Base-by-base conservation (phyloP, 1,140 invertebrate species). In the Procambarus clarkii region DNA sequence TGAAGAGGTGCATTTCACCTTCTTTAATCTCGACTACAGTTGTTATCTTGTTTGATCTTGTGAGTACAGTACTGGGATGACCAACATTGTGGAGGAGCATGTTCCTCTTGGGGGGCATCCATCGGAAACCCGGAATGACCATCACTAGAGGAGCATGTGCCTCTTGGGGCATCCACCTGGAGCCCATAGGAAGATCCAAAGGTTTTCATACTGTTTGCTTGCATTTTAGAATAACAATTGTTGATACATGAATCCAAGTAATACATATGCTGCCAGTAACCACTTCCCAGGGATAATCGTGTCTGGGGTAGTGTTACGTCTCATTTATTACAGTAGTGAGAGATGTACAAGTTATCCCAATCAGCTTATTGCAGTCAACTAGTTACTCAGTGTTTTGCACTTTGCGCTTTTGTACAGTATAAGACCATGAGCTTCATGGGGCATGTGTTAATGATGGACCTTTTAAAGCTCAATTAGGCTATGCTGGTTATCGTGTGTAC, bases 351-450 rank as follows among this genome's bases (percentile, higher is more conserved):
- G 24, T 77, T 77, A 77, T 86, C 71, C 74, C 46, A 77, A 58
- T 86, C 58, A 85, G 58, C 82, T 71, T 64, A 45, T 85, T 85
- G 60, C 64, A 85, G 64, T 85, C 34, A 74, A 45, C 74, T 71
- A 71, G 58, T 85, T 64, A 60, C 54, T 85, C 69, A 85, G 82
- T 64, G 64, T 85, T 71, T 85, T 85, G 82, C 82, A 85, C 82
- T 85, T n/a, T 85, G 82, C 34, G 34, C 82, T 85, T 85, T n/a
- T 24, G 45, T 71, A 85, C 82, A 74, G 82, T 81, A n/a, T 81
- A 81, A 81, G 21, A 81, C 54, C 24, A 54, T 81, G 21, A 81
- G 79, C 78, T 50, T 79, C 21, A 34, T 24, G 18, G 50, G 48
- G 34, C 18, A 54, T n/a, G 46, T 81, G 79, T 81, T 81, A 81